Evolutionary conservation across 2,888 invertebrate species (phyloP).

Genomic region (Clanis bilineata): DNA sequence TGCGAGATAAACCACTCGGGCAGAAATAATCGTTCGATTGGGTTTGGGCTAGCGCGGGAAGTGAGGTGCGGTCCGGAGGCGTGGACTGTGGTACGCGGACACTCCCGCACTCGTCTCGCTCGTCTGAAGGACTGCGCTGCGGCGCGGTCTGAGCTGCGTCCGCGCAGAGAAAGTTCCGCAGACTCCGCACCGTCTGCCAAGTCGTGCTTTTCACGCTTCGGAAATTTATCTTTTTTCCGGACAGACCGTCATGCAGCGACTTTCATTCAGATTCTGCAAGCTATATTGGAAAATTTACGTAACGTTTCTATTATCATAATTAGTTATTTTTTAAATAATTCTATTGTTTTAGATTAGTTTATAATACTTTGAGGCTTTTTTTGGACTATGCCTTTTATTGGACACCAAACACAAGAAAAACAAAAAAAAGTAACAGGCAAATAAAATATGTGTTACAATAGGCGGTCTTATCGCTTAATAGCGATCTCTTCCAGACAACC

Average conservation of each 20-base stretch:
- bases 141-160: constrained; percentile 48
- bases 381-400: not conserved
- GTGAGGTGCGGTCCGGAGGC: constrained; percentile 33
- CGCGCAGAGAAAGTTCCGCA: constrained; percentile 78
- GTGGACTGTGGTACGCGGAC: constrained; percentile 54
- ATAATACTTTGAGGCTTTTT: not conserved
- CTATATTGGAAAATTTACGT: constrained; percentile 4
- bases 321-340: not conserved
- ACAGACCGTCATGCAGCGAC: constrained; percentile 50
- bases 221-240: constrained; percentile 70
- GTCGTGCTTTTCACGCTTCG: constrained; percentile 73
- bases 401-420: too few species aligned
- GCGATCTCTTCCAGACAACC: too few species aligned
- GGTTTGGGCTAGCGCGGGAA: constrained; percentile 41
- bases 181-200: constrained; percentile 80
- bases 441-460: too few species aligned
- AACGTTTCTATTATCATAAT: not conserved
- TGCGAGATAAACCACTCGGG: constrained; percentile 42
- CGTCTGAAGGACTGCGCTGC: constrained; percentile 61
- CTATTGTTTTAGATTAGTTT: not conserved
- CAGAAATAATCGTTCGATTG: constrained; percentile 24
- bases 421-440: too few species aligned
- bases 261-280: constrained; percentile 29
- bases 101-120: constrained; percentile 58
- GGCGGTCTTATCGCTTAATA: too few species aligned